Percentiles rank a stretch among this genome's conserved stretches.
phyloP scores from a whole-genome alignment of 2,797 vertebrate species.

The Danio aesculapii region DNA sequence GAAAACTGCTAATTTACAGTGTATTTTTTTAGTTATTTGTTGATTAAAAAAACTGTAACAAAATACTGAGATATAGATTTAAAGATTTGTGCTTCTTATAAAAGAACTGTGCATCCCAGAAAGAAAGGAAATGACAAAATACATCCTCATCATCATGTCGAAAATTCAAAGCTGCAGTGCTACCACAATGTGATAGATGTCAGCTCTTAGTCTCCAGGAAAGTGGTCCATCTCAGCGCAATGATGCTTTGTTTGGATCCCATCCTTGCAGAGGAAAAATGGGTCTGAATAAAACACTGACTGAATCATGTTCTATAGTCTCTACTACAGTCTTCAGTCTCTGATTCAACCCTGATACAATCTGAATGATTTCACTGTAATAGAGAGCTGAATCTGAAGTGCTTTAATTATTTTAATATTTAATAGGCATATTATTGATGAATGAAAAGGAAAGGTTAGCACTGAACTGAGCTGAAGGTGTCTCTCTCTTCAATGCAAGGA shows the following conservation, averaged over 20 bases:
- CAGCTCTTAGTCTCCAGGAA: neutral
- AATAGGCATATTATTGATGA: neutral
- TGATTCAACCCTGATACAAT: neutral
- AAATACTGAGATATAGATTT: too few species aligned
- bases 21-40: too few species aligned
- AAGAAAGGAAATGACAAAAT: slow-evolving; percentile 4
- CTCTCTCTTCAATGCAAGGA: neutral
- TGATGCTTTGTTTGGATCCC: neutral
- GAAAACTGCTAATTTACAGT: too few species aligned
- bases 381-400: neutral
- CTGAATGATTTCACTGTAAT: slow-evolving; percentile 1
- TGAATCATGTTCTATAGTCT: neutral
- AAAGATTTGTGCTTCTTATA: neutral
- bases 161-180: neutral
- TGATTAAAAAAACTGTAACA: too few species aligned
- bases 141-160: neutral
- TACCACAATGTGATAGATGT: slow-evolving; percentile 8
- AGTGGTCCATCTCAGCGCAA: neutral
- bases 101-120: neutral
- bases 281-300: neutral
- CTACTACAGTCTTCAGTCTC: slow-evolving; percentile 6
- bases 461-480: neutral
- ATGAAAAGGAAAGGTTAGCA: neutral
- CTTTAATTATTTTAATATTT: neutral
- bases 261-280: neutral